Evolutionary conservation across 2,888 invertebrate species (phyloP).

Genomic region (Apamea monoglypha): DNA sequence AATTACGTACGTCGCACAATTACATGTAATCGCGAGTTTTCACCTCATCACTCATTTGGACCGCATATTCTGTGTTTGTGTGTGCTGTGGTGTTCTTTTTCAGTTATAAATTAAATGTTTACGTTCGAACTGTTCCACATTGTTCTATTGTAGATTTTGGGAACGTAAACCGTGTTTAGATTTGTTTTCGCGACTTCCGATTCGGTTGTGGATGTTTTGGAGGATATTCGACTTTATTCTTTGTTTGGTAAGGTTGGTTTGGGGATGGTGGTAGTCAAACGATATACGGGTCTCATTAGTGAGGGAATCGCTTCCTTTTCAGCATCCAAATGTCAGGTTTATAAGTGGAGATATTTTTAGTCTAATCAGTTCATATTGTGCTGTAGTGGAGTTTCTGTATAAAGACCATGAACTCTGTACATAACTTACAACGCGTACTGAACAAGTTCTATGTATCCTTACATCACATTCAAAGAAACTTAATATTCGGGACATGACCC

Average conservation of each 20-base stretch:
- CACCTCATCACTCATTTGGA: slow-evolving; percentile 49
- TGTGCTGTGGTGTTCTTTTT: slow-evolving; percentile 53
- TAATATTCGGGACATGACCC: slow-evolving; percentile 15
- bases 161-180: slow-evolving; percentile 44
- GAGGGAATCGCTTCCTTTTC: slow-evolving; percentile 62
- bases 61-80: slow-evolving; percentile 60
- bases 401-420: not conserved
- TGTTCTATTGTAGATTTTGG: slow-evolving; percentile 24
- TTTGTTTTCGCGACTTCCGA: slow-evolving; percentile 45
- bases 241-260: slow-evolving; percentile 37
- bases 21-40: slow-evolving; percentile 56
- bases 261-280: slow-evolving; percentile 26
- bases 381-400: not conserved
- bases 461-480: slow-evolving; percentile 30
- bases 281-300: slow-evolving; percentile 62
- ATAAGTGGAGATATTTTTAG: slow-evolving; percentile 36
- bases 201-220: slow-evolving; percentile 32
- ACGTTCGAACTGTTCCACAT: slow-evolving; percentile 25
- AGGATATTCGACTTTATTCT: slow-evolving; percentile 44
- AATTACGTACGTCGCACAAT: slow-evolving; percentile 76
- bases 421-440: not conserved
- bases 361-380: slow-evolving; percentile 28
- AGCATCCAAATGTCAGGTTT: slow-evolving; percentile 47
- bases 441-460: slow-evolving; percentile 2
- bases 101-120: slow-evolving; percentile 45